A percentile compares a stretch with the other conserved stretches of the same genome.
These are phyloP conservation scores for Oxyruncus cristatus DNA, from an alignment of 2,113 vertebrate species.

Conservation along the genomic window DNA sequence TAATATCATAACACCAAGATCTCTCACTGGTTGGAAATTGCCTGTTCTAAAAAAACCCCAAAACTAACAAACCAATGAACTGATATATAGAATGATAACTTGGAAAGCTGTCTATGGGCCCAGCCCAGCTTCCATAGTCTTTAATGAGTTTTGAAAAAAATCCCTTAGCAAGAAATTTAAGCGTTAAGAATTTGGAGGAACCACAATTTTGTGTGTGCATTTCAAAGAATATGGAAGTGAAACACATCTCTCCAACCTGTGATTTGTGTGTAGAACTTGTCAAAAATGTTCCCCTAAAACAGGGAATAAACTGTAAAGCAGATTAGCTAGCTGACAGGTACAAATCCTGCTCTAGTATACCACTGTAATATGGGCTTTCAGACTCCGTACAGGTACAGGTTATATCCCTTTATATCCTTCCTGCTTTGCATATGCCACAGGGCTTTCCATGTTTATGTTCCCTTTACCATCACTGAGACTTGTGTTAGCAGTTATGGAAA, in stretches of 20 bases:
- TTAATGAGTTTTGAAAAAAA: not conserved
- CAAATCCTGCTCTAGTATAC: not conserved
- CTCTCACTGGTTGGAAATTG: not conserved
- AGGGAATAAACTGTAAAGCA: not conserved
- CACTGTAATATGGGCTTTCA: not conserved
- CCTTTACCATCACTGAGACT: not conserved
- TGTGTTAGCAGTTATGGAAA: not conserved
- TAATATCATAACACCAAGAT: not conserved
- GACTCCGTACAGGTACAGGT: not conserved
- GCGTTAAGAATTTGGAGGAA: not conserved
- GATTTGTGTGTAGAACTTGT: not conserved
- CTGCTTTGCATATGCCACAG: not conserved
- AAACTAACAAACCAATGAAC: not conserved
- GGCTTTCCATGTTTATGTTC: not conserved
- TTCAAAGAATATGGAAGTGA: not conserved
- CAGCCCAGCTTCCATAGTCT: not conserved
- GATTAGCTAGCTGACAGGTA: not conserved
- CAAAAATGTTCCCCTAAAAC: not conserved
- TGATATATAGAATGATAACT: not conserved
- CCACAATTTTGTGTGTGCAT: not conserved
- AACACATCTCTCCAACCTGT: not conserved
- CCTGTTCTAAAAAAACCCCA: accelerated
- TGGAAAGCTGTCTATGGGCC: not conserved
- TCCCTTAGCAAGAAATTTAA: not conserved
- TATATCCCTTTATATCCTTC: not conserved